Base-by-base conservation (phyloP, 2,797 vertebrate genomes). In the Carapus acus region DNA sequence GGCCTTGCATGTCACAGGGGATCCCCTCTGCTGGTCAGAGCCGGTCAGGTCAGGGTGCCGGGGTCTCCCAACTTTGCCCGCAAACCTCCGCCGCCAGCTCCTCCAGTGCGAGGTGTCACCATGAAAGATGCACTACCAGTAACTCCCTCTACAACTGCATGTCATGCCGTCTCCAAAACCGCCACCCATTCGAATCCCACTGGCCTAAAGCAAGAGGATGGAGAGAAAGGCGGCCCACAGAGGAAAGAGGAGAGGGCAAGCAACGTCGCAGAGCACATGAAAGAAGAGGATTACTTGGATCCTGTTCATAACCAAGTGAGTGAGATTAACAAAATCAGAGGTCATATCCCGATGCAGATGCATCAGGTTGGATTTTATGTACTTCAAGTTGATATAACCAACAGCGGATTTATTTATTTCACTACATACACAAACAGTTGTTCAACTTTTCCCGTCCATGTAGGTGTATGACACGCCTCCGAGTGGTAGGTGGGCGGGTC, bases 381-480 rank as follows among this genome's bases (percentile, higher is more conserved):
- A n/a, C n/a, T n/a, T n/a, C n/a, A n/a, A n/a, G n/a, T n/a, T n/a
- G n/a, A n/a, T n/a, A n/a, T n/a, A n/a, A n/a, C n/a, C n/a, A n/a
- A n/a, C n/a, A n/a, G n/a, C n/a, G n/a, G n/a, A n/a, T n/a, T n/a
- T n/a, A n/a, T n/a, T n/a, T n/a, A n/a, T n/a, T n/a, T n/a, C n/a
- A n/a, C n/a, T n/a, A n/a, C n/a, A n/a, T n/a, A n/a, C n/a, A n/a
- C n/a, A n/a, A n/a, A n/a, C n/a, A n/a, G n/a, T n/a, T n/a, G n/a
- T n/a, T n/a, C 1, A 52, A 16, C 1, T 12, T 51, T 43, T 29
- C 27, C 49, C 42, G 20, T 47, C 36, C 39, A 31, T 21, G 48
- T 54, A 96, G 93, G 92, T 94, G 4, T 96, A 96, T 42, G 92
- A 94, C 58, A 92, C 92, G 1, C 93, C 91, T 40, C 89, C 93